phyloP scores from a whole-genome alignment of 2,888 invertebrate species.

The Teleiodes luculella region DNA sequence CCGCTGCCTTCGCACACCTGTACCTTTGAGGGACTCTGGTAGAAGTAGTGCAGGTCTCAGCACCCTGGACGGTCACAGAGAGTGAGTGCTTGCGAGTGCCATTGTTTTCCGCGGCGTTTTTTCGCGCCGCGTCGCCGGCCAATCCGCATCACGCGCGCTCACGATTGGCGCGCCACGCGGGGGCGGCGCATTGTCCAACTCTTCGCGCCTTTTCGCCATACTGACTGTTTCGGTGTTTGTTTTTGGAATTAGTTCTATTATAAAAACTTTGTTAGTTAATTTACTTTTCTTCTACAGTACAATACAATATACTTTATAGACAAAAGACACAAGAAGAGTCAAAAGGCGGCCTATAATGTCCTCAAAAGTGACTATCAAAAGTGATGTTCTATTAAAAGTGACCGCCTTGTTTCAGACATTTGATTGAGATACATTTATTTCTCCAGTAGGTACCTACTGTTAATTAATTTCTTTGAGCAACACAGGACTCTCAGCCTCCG shows the following conservation, averaged over 20 bases:
- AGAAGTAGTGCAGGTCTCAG: constrained; percentile 25
- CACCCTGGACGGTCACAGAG: constrained; percentile 33
- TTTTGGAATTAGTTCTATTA: constrained; percentile 18
- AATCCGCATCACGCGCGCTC: constrained; percentile 44
- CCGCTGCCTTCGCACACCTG: neutral
- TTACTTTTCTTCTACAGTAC: neutral
- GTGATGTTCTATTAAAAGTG: too few species aligned
- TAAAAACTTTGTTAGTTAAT: neutral
- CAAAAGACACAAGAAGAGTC: too few species aligned
- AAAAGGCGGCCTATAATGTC: too few species aligned
- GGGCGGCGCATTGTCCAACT: constrained; percentile 46
- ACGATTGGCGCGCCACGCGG: constrained; percentile 52
- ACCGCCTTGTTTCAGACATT: too few species aligned
- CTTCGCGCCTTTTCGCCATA: constrained; percentile 52
- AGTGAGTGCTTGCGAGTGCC: constrained; percentile 45
- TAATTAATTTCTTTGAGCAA: too few species aligned
- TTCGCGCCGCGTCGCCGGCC: constrained; percentile 49
- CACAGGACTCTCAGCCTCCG: too few species aligned
- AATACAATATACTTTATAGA: too few species aligned
- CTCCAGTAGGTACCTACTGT: too few species aligned
- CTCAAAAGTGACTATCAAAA: too few species aligned
- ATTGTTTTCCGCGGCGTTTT: constrained; percentile 63
- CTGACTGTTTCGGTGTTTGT: constrained; percentile 36
- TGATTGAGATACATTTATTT: too few species aligned
- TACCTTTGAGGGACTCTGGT: neutral